Evolutionary conservation across 2,797 vertebrate species (phyloP).

Genomic region (Philypnodon macrostomus): DNA sequence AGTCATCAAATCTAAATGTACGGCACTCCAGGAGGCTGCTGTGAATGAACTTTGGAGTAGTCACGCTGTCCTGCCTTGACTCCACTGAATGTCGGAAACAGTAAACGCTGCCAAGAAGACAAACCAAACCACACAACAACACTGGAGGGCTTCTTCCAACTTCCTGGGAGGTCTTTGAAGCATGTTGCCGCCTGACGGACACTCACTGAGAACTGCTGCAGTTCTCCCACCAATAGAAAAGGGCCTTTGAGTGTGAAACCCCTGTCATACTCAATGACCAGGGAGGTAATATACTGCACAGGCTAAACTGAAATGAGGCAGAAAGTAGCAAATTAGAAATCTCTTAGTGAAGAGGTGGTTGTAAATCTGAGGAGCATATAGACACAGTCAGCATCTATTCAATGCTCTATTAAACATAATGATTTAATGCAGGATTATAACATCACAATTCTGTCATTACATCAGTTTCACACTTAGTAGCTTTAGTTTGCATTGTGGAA

Average conservation of each 20-base stretch:
- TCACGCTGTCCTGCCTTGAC: slow-evolving; percentile 9
- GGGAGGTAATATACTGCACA: slow-evolving; percentile 16
- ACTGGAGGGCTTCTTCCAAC: slow-evolving; percentile 43
- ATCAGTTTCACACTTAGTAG: neutral
- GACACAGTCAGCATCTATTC: slow-evolving; percentile 30
- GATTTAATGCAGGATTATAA: slow-evolving; percentile 13
- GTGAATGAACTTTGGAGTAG: slow-evolving; percentile 5
- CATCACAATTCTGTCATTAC: neutral
- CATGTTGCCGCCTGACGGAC: slow-evolving; percentile 34
- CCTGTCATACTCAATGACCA: slow-evolving; percentile 24
- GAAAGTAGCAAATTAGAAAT: slow-evolving; percentile 35
- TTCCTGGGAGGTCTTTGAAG: slow-evolving; percentile 57
- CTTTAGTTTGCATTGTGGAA: neutral
- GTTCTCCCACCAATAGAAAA: slow-evolving; percentile 43
- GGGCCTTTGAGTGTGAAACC: slow-evolving; percentile 32
- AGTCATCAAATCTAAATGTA: slow-evolving; percentile 7
- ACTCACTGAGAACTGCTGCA: slow-evolving; percentile 37
- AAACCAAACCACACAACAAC: slow-evolving; percentile 21
- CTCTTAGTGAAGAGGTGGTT: slow-evolving; percentile 13
- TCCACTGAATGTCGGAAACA: slow-evolving; percentile 10
- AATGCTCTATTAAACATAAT: slow-evolving; percentile 3
- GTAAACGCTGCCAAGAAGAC: slow-evolving; percentile 24
- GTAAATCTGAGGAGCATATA: slow-evolving; percentile 34
- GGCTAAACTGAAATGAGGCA: slow-evolving; percentile 38
- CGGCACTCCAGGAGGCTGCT: neutral